Evolutionary conservation across 2,113 vertebrate species (phyloP), one percentile per base, ranked within the genome.

Genomic region (Brevimyrus niger): DNA sequence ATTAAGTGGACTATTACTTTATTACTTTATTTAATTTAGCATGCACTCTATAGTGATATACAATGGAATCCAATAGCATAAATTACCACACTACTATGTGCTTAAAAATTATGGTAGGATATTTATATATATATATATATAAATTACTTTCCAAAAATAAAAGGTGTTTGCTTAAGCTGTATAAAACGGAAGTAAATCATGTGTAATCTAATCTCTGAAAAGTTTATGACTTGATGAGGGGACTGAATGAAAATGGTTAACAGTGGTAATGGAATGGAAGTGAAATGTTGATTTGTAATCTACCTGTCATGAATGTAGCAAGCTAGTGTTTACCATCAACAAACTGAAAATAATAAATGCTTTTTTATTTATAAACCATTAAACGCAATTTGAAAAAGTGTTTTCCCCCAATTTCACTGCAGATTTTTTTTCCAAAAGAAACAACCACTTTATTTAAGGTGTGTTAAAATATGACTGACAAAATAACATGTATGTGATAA

Each of bases 311-410:
- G 50, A 5, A 82, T 19, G 11, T 65, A 80, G 27, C 44, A 88
- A 76, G 46, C 11, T 61, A 35, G 61, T 48, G 42, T 76, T 50
- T 46, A 88, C 35, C n/a, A 88, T 31, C 87, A 88, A 35, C n/a
- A 87, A 88, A 76, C 27, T 69, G 35, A 65, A 88, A 76, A 80
- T 50, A 88, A 55, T 53, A 82, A 53, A 89, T 88, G 73, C 61
- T 27, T 88, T 88, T 61, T 73, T 86, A 47, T 50, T 88, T 50
- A 76, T 88, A 89, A 89, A 89, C 73, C 88, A 88, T 50, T 88
- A 88, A 27, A 50, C 5, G 82, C 76, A 53, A 82, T 76, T 35
- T 51, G 47, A 88, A 38, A 88, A 88, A 76, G 48, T 80, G 47
- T 23, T 51, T 88, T 46, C 35, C 88, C 35, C 21, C 88, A 48